These are phyloP conservation scores for Typhlichthys eigenmanni DNA, from an alignment of 2,797 vertebrate species.

Conservation along the genomic window DNA sequence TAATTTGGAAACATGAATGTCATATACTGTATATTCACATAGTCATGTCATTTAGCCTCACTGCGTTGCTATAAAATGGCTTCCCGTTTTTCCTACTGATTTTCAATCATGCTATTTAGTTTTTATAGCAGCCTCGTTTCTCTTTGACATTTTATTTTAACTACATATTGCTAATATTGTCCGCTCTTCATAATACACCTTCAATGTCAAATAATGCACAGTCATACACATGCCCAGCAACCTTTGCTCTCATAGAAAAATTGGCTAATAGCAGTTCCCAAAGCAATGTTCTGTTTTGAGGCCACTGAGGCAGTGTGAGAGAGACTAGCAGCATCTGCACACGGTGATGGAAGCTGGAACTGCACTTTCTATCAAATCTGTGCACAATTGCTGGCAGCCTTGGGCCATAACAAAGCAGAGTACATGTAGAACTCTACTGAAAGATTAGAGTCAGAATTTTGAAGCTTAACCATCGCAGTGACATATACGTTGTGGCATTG, in stretches of 20 bases:
- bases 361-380: slow-evolving; percentile 58
- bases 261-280: slow-evolving; percentile 51
- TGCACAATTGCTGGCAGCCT: slow-evolving; percentile 51
- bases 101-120: background rate
- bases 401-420: slow-evolving; percentile 65
- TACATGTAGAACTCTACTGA: slow-evolving; percentile 49
- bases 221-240: slow-evolving; percentile 56
- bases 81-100: background rate
- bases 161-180: slow-evolving; percentile 37
- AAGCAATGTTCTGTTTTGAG: slow-evolving; percentile 44
- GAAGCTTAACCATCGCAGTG: slow-evolving; percentile 51
- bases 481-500: slow-evolving; percentile 34
- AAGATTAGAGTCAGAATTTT: slow-evolving; percentile 42
- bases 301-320: slow-evolving; percentile 49
- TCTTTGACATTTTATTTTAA: slow-evolving; percentile 31
- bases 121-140: slow-evolving; percentile 28
- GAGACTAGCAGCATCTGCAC: slow-evolving; percentile 55
- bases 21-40: too few relatives aligned
- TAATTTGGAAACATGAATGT: too few relatives aligned
- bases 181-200: slow-evolving; percentile 28
- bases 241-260: slow-evolving; percentile 61
- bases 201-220: slow-evolving; percentile 37
- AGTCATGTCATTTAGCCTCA: too few relatives aligned
- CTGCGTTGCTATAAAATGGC: too few relatives aligned
- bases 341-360: slow-evolving; percentile 54